Percentiles rank a stretch among this genome's conserved stretches.
Evolutionary conservation across 2,113 vertebrate species (phyloP).

Genomic region (Tychaedon coryphoeus): DNA sequence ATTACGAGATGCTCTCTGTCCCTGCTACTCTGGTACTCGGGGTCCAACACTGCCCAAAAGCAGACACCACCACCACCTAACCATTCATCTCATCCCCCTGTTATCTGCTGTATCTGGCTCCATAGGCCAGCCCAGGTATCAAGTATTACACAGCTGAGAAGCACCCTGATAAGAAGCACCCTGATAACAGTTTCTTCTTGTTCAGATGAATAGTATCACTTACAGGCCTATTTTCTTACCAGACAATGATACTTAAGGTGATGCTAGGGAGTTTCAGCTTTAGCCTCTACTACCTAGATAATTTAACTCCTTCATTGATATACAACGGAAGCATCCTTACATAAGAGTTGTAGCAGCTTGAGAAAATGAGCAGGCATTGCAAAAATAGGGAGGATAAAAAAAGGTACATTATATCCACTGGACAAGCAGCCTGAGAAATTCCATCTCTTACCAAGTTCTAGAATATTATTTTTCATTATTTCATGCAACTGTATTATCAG

Average conservation of each 20-base stretch:
- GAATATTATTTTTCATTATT: not conserved
- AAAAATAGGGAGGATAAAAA: not conserved
- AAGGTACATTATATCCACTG: not conserved
- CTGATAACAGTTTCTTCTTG: not conserved
- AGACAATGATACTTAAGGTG: not conserved
- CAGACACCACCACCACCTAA: not conserved
- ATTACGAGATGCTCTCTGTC: not conserved
- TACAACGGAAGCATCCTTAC: not conserved
- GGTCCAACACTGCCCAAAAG: not conserved
- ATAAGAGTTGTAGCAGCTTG: not conserved
- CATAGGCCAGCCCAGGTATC: not conserved
- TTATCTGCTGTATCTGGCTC: not conserved
- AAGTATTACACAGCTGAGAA: not conserved
- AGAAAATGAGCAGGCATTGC: not conserved
- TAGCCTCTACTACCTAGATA: not conserved
- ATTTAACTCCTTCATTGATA: not conserved
- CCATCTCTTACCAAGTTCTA: not conserved
- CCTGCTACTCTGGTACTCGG: not conserved
- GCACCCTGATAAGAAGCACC: not conserved
- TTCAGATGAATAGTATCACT: constrained; percentile 1
- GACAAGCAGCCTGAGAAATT: not conserved
- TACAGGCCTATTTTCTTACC: constrained; percentile 31
- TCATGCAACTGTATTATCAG: not conserved
- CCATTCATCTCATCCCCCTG: not conserved
- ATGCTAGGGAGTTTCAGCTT: not conserved